A percentile compares a stretch with the other conserved stretches of the same genome.
These are phyloP conservation scores for Lepidocyrtoides sp. DNA, from an alignment of 2,888 invertebrate species.

Conservation along the genomic window DNA sequence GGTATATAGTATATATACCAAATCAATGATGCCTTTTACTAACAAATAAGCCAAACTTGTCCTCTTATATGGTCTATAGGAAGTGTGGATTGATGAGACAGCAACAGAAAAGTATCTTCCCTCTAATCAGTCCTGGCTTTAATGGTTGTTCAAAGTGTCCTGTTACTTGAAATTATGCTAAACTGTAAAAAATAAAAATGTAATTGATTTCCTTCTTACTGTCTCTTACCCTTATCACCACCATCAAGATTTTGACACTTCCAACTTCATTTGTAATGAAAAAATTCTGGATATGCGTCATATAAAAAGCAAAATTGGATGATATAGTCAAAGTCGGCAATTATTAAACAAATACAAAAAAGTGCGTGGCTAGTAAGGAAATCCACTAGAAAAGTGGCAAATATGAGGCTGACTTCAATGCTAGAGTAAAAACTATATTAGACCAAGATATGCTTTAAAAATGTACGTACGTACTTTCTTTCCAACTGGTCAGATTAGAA, in stretches of 20 bases:
- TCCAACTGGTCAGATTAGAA: constrained; percentile 15
- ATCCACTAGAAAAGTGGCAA: no score
- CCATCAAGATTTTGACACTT: no score
- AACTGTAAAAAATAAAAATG: constrained; percentile 55
- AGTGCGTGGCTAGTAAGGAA: no score
- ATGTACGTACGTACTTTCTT: neutral
- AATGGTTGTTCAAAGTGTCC: constrained; percentile 46
- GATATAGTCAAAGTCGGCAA: neutral
- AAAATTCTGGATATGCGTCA: no score
- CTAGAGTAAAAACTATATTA: no score
- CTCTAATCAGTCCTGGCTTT: constrained; percentile 54
- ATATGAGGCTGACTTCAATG: no score
- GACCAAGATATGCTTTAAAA: no score
- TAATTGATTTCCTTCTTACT: constrained; percentile 26
- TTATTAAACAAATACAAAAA: neutral
- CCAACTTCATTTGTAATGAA: no score
- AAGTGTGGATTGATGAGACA: constrained; percentile 47
- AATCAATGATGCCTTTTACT: constrained; percentile 45
- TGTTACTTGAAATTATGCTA: constrained; percentile 64
- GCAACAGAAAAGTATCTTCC: constrained; percentile 58
- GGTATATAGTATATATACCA: constrained; percentile 48
- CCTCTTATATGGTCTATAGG: neutral
- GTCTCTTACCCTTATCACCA: no score
- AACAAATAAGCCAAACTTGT: no score
- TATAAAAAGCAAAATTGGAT: no score